Conservation (phyloP, 2,797 vertebrate genomes). For the Pseudochromis fuscus region DNA sequence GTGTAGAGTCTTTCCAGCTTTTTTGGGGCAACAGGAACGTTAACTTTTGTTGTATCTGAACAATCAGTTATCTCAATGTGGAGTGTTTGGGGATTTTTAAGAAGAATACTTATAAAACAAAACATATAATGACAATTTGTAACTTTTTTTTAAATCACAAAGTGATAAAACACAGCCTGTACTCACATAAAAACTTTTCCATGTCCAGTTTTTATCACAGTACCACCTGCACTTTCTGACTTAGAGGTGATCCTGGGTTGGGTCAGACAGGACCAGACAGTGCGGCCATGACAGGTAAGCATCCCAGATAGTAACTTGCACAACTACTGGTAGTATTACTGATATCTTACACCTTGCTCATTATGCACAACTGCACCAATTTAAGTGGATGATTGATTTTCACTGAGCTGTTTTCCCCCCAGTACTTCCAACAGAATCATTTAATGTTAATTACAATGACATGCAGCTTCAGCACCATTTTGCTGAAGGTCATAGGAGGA, state of each 20-base stretch:
- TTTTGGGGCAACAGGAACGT: neutral
- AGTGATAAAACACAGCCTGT: conserved; percentile 1
- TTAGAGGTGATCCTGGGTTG: neutral
- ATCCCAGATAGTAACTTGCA: neutral
- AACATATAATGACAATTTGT: neutral
- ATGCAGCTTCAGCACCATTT: conserved; percentile 13
- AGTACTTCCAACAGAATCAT: conserved; percentile 5
- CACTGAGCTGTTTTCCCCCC: neutral
- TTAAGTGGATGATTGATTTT: conserved; percentile 10
- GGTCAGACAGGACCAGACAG: neutral
- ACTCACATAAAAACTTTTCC: neutral
- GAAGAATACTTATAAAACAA: no score
- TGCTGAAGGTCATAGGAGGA: conserved; percentile 20
- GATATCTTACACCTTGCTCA: neutral
- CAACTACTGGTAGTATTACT: neutral
- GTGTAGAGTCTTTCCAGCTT: no score
- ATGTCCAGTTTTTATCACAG: neutral
- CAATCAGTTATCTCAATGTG: no score
- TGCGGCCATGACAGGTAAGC: neutral
- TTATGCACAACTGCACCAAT: neutral
- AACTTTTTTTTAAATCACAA: neutral
- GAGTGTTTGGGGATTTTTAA: no score
- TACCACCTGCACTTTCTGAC: neutral
- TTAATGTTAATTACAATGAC: conserved; percentile 28
- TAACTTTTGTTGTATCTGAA: neutral